These are phyloP conservation scores for Palythoa grandis DNA, from an alignment of 92 coral and sea anemone genomes.

Conservation along the genomic window DNA sequence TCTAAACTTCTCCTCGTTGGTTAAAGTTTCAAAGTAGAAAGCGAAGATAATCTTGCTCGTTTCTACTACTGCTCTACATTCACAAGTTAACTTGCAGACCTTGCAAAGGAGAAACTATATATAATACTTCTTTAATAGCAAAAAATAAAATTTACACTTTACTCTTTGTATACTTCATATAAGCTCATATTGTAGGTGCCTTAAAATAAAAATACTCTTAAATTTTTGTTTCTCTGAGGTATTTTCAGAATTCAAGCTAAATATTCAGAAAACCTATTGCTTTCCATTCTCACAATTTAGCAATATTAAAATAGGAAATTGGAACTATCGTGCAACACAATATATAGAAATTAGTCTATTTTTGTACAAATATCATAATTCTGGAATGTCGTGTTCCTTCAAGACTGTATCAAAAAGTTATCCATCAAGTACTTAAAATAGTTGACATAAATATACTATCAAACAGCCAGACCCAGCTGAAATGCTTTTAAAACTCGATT, in stretches of 20 bases:
- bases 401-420: conserved; percentile 89
- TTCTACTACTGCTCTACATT: conserved; percentile 14
- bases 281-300: conserved; percentile 66
- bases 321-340: conserved; percentile 95
- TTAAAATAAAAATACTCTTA: conserved; percentile 96
- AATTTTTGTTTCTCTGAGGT: conserved; percentile 74
- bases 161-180: conserved; percentile 80
- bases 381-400: conserved; percentile 84
- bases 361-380: conserved; percentile 97
- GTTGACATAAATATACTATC: conserved; percentile 95
- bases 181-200: conserved; percentile 89
- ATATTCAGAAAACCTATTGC: conserved; percentile 73
- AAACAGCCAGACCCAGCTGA: conserved; percentile 71
- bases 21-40: conserved; percentile 29
- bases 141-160: conserved; percentile 97
- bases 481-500: conserved; percentile 64
- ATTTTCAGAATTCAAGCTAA: conserved; percentile 73
- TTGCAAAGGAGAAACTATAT: conserved; percentile 46
- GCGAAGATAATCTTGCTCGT: not conserved
- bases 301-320: conserved; percentile 91
- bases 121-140: conserved; percentile 91
- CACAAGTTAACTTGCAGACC: conserved; percentile 33
- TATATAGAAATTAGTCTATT: conserved; percentile 96
- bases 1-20: conserved; percentile 11
- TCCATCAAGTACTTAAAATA: conserved; percentile 85